Base-by-base conservation (phyloP, 2,888 invertebrate species). In the Agonum fuliginosum region DNA sequence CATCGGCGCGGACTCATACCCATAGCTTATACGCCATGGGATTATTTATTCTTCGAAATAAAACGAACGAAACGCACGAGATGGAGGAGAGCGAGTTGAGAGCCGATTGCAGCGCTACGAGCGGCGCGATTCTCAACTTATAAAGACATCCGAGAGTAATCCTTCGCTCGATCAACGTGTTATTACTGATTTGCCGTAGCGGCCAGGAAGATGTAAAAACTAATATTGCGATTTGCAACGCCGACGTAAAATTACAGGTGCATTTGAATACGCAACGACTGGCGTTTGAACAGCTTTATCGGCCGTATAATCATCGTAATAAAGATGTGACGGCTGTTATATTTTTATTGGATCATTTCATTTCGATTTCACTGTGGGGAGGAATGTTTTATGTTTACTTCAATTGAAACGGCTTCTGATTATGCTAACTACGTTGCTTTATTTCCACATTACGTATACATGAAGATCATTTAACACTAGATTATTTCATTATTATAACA, bases 31-130 rank as follows among this genome's bases (percentile, higher is more conserved):
- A 69, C 70, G 70, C 77, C 54, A 41, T 70, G 43, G 54, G 51
- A 77, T 77, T 77, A 77, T 77, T 77, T 77, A 77, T 70, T 70
- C 69, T 12, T 69, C 43, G 41, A 77, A 77, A 75, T 75, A 75
- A 75, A 75, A 75, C 75, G 48, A 70, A 70, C 46, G 12, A 27
- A 70, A 46, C 70, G 62, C 62, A 24, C 24, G 70, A 46, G 70
- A 67, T 41, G 67, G 41, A 12, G 20, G 41, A 41, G 41, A 67
- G 62, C 34, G 30, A 62, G 48, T 12, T 58, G 58, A 10, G 24
- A 58, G 22, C 34, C 22, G 69, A 34, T 30, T 19, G 34, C 37
- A 17, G 19, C 69, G 22, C 12, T 43, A 20, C 67, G n/a, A 10
- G 10, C 24, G 43, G 19, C 54, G 48, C 54, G 51, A 48, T 75